Conservation (phyloP, 2,888 invertebrate species). For the Anthoptus insignis region DNA sequence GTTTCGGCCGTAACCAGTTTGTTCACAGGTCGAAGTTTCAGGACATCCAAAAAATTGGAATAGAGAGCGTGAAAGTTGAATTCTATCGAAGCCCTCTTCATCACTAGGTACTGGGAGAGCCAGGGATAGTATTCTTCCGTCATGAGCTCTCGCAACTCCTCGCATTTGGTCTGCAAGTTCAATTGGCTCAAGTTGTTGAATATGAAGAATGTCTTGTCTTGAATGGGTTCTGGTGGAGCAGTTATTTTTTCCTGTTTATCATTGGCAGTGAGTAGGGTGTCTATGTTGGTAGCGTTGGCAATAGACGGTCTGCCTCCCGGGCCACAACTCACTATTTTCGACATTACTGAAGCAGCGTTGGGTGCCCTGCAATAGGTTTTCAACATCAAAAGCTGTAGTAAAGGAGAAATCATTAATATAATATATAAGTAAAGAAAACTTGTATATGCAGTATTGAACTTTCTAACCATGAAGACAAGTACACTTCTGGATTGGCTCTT, state of each 20-base stretch:
- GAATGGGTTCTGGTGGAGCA: conserved; percentile 94
- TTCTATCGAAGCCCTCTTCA: conserved; percentile 25
- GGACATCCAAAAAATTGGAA: conserved; percentile 21
- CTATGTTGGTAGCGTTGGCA: conserved; percentile 97
- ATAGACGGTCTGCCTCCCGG: conserved; percentile 90
- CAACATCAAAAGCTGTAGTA: too few species aligned
- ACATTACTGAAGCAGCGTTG: conserved; percentile 4
- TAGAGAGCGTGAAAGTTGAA: conserved; percentile 24
- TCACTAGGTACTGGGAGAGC: conserved; percentile 19
- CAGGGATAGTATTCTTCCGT: conserved; percentile 20
- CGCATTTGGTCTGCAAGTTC: conserved; percentile 95
- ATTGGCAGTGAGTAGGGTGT: conserved; percentile 95
- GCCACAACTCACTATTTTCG: conserved; percentile 7
- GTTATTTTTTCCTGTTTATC: conserved; percentile 95
- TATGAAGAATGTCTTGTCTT: conserved; percentile 98
- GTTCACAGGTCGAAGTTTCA: conserved; percentile 8
- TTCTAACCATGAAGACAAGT: too few species aligned
- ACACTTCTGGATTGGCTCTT: too few species aligned
- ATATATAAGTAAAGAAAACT: too few species aligned
- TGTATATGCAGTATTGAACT: too few species aligned
- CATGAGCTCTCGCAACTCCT: conserved; percentile 94
- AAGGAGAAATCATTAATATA: too few species aligned
- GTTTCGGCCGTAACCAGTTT: conserved; percentile 15
- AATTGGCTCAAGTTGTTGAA: conserved; percentile 98
- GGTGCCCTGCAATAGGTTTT: conserved; percentile 8